A percentile compares a stretch with the other conserved stretches of the same genome.
phyloP scores from a whole-genome alignment of 2,888 invertebrate genomes.

The Adelphocoris suturalis region DNA sequence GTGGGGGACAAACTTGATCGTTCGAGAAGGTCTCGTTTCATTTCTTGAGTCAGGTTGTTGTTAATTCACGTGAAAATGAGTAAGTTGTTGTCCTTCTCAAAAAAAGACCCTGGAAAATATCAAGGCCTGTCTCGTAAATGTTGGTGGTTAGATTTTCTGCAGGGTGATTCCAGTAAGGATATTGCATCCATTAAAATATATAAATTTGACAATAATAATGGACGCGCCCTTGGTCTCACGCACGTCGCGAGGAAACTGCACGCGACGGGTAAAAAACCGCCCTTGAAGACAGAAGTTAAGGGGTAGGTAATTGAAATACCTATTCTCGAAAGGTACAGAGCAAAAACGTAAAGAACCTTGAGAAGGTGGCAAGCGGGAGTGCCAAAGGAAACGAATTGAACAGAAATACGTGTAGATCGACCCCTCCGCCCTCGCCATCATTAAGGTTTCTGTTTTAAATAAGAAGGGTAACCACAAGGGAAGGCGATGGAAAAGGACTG shows the following conservation, averaged over 20 bases:
- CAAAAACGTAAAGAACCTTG: slow-evolving; percentile 51
- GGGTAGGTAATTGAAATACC: slow-evolving; percentile 51
- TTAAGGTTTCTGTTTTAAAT: slow-evolving; percentile 40
- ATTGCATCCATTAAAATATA: slow-evolving; percentile 37
- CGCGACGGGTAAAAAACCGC: slow-evolving; percentile 54
- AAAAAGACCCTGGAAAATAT: neutral
- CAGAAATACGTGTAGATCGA: slow-evolving; percentile 30
- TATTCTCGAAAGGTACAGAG: slow-evolving; percentile 14
- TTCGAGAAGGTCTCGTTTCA: too few relatives aligned
- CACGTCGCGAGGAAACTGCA: slow-evolving; percentile 51
- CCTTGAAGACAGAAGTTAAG: slow-evolving; percentile 38
- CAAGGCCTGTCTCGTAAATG: neutral
- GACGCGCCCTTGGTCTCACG: slow-evolving; percentile 61
- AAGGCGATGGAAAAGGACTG: slow-evolving; percentile 21
- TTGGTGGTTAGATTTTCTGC: neutral
- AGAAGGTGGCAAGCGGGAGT: neutral
- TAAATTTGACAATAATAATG: slow-evolving; percentile 48
- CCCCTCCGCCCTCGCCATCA: slow-evolving; percentile 36
- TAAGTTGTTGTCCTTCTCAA: too few relatives aligned
- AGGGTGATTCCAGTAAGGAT: neutral
- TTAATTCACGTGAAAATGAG: too few relatives aligned
- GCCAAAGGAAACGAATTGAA: slow-evolving; percentile 38
- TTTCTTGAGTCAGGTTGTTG: too few relatives aligned
- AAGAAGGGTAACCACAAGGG: slow-evolving; percentile 58
- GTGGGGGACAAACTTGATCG: too few relatives aligned